Base-by-base conservation (phyloP, 2,888 invertebrate species). In the Trichacis sp. region DNA sequence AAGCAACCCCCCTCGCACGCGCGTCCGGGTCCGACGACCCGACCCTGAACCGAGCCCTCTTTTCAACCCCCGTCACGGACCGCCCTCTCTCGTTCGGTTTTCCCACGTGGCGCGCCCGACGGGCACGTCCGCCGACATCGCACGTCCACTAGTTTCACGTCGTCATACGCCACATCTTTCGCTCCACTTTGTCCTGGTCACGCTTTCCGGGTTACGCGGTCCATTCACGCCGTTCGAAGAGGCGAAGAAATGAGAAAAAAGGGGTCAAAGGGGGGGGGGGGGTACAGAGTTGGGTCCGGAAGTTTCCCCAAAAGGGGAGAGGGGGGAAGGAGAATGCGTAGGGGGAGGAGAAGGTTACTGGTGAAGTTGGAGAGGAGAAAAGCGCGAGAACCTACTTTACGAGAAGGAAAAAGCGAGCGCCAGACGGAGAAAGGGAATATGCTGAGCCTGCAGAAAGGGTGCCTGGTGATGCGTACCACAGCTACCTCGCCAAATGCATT, bases 371-470 rank as follows among this genome's bases (percentile, higher is more conserved):
- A 33, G 47, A 51, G 47, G 53, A 51, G 54, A 48, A 53, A 57
- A 62, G 51, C 43, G 14, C 45, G 48, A 42, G 54, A 47, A 9
- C 33, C 33, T 33, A 33, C 33, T 33, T 33, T 33, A 33, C 42
- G 52, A 30, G 56, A 55, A 53, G 24, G 58, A 52, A 60, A 40
- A 65, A 19, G 60, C 46, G 36, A 65, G 53, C 59, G 67, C 64
- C 42, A 56, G 17, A 63, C 40, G 43, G 45, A 64, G 63, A 67
- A 68, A 69, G 68, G 55, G 68, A 68, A 73, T 70, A 69, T 77
- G 84, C 83, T 83, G 83, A 84, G 83, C 78, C 82, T 82, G 84
- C 83, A 78, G 78, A 82, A 83, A 83, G 84, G 83, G 84, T 84
- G 83, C 72, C 77, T 79, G 79, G 79, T 81, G 83, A 83, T 83